Percentiles rank a stretch among this genome's conserved stretches.
Conservation (phyloP, 2,113 vertebrate species). For the Ctenodactylus gundi region DNA sequence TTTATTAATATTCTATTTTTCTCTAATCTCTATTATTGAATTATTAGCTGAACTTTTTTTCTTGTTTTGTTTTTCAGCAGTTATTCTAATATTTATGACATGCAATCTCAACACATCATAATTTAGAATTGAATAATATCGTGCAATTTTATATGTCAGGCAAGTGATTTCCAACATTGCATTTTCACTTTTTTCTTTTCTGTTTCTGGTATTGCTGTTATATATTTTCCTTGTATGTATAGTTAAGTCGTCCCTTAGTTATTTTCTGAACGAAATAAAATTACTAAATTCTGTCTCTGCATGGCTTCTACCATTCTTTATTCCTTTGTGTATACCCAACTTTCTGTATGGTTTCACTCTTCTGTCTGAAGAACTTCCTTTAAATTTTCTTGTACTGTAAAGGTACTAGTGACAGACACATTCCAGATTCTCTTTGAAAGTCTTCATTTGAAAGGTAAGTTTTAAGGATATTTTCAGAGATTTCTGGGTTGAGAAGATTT, state of each 20-base stretch:
- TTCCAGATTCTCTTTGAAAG: background rate
- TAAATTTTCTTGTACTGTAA: background rate
- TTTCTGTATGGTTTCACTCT: background rate
- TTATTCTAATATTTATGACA: background rate
- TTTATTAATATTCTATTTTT: too few species aligned
- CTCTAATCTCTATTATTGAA: too few species aligned
- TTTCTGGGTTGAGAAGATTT: background rate
- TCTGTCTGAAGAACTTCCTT: background rate
- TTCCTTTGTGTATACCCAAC: background rate
- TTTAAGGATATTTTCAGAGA: background rate
- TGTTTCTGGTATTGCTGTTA: background rate
- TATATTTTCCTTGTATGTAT: background rate
- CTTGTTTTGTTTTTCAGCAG: background rate
- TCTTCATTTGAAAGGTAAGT: background rate
- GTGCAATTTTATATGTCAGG: background rate
- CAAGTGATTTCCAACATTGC: background rate
- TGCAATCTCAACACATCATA: too few species aligned
- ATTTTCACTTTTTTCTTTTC: background rate
- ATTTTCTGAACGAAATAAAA: background rate
- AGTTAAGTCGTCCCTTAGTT: background rate
- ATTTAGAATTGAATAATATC: background rate
- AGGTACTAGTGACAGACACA: background rate
- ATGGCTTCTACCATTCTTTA: background rate
- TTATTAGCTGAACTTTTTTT: background rate
- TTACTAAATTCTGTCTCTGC: background rate